Evolutionary conservation across 2,113 vertebrate species (phyloP), one percentile per base, ranked within the genome.

Genomic region (Columba janthina): DNA sequence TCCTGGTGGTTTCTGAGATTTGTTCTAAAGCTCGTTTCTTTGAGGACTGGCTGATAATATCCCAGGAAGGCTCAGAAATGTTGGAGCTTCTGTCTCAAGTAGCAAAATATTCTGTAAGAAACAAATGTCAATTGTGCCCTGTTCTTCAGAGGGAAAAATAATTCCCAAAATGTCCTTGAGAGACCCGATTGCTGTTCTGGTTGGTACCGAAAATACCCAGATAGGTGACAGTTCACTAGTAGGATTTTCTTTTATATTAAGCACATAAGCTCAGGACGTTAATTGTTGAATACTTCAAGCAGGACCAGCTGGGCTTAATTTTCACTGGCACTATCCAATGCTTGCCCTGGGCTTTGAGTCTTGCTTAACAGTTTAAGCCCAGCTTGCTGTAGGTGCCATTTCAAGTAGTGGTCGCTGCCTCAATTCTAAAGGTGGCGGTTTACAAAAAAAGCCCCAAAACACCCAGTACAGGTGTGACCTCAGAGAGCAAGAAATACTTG

Each of bases 111-210:
- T 86, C 28, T 28, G 40, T 36, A 66, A 44, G 36, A 46, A 70
- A 29, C 24, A n/a, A 26, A 13, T 13, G 10, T 1, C 65, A 18
- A 7, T 34, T 11, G 13, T 54, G 53, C 29, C 19, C 6, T 40
- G 1, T 36, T 19, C 42, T 67, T 77, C 22, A 71, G 57, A 46
- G 46, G 56, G 17, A 71, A 19, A 38, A 53, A 32, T 48, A 4
- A 19, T 16, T 32, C 36, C 69, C 26, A 22, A 5, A 34, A 46
- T 20, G 8, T 3, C 38, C 88, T 44, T 32, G 74, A 25, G 42
- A 22, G 14, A 32, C 24, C 3, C 74, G 12, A 0, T 1, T 38
- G 50, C 50, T 3, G 1, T 16, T 44, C 42, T 36, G 15, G 4
- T 21, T 29, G 69, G 60, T 61, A 48, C 69, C n/a, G 85, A 26